These are phyloP conservation scores for Dugesia japonica DNA, from an alignment of 2,888 invertebrate genomes.

Conservation along the genomic window DNA sequence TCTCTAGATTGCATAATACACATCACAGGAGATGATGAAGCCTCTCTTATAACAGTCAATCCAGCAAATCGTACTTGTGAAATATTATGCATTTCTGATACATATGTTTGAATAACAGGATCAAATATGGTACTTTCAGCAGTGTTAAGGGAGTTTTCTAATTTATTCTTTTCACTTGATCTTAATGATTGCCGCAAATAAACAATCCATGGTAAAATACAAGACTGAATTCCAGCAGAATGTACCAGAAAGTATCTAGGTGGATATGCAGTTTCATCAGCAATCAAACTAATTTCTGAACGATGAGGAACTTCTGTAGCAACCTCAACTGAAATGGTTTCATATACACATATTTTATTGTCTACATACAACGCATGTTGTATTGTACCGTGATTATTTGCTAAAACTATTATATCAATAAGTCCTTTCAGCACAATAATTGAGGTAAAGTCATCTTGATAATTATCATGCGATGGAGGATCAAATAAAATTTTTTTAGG, in stretches of 20 bases:
- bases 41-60: background rate
- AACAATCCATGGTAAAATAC: constrained; percentile 1
- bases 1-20: background rate
- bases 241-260: background rate
- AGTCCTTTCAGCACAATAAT: background rate
- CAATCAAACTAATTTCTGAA: background rate
- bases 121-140: background rate
- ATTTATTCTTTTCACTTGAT: background rate
- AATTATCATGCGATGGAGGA: background rate
- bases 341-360: background rate
- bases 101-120: background rate
- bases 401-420: background rate
- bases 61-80: background rate
- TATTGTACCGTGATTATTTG: background rate
- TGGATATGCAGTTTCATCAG: background rate
- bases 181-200: background rate
- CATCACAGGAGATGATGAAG: background rate
- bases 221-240: background rate
- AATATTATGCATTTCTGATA: background rate
- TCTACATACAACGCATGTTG: background rate
- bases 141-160: background rate
- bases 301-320: background rate
- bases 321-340: background rate
- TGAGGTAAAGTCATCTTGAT: background rate
- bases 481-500: background rate